Conservation (phyloP, 2,113 vertebrate species). For the Gila orcuttii region DNA sequence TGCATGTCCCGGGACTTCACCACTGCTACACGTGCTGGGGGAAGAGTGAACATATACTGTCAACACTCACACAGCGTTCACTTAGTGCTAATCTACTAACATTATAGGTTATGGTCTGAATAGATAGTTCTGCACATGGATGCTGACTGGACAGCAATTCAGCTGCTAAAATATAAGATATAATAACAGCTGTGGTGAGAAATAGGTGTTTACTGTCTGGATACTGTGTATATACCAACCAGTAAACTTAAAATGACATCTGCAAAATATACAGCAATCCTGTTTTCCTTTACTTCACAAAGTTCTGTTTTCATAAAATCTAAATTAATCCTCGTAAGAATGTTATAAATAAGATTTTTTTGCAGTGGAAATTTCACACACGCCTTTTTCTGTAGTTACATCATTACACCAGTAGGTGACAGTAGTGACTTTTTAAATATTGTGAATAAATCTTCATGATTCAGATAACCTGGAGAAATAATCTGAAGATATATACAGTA, state of each 20-base stretch:
- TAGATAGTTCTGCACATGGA: background rate
- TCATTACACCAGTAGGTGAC: background rate
- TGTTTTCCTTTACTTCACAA: background rate
- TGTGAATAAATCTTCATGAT: background rate
- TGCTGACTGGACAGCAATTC: background rate
- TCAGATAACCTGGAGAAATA: background rate
- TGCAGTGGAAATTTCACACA: background rate
- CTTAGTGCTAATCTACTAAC: background rate
- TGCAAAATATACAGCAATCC: background rate
- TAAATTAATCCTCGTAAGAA: background rate
- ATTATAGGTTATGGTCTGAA: background rate
- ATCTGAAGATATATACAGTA: background rate
- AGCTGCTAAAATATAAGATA: background rate
- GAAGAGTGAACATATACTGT: conserved; percentile 33
- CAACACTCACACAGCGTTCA: conserved; percentile 28
- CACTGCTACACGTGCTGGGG: conserved; percentile 82
- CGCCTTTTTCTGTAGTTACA: background rate
- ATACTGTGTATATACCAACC: too few relatives aligned
- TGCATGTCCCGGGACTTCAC: conserved; percentile 98
- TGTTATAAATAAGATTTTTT: background rate
- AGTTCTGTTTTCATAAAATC: background rate
- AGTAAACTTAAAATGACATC: background rate
- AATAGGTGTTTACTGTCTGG: background rate
- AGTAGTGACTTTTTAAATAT: background rate
- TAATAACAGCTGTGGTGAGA: background rate